These are phyloP conservation scores for Echinops telfairi DNA, from an alignment of 2,113 vertebrate species.

Conservation along the genomic window DNA sequence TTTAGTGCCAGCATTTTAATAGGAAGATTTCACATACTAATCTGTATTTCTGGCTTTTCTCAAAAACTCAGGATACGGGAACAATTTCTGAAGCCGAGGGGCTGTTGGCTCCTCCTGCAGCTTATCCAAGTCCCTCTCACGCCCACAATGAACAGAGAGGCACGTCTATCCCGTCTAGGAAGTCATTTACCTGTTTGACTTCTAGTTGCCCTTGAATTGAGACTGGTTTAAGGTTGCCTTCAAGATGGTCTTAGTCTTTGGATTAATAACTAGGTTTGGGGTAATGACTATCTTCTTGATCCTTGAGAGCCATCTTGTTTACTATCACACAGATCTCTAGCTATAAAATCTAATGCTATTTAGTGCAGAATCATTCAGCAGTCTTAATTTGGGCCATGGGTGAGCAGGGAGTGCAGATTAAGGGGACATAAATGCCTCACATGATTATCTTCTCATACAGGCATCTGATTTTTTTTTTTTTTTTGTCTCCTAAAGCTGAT, in stretches of 20 bases:
- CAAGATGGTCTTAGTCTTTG: neutral
- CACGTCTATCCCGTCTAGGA: neutral
- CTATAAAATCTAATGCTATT: constrained; percentile 27
- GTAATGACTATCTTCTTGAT: neutral
- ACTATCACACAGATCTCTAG: constrained; percentile 25
- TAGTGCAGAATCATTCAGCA: constrained; percentile 24
- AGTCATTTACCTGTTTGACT: neutral
- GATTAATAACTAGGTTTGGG: constrained; percentile 30
- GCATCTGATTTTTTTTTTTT: neutral
- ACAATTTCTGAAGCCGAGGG: neutral
- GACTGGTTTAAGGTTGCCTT: neutral
- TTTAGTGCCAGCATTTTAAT: constrained; percentile 78
- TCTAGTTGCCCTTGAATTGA: neutral
- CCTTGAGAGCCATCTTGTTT: constrained; percentile 6
- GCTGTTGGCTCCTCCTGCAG: neutral
- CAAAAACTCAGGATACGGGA: constrained; percentile 55
- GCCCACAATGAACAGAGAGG: neutral
- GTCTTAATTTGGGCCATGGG: neutral
- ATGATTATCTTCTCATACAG: neutral
- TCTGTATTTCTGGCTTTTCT: constrained; percentile 70
- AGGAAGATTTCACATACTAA: constrained; percentile 75
- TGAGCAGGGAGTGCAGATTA: neutral
- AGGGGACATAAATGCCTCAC: neutral
- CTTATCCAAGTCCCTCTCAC: neutral
- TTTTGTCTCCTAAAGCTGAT: neutral